Conservation (phyloP, 1,140 invertebrate genomes). For the Polyergus mexicanus region DNA sequence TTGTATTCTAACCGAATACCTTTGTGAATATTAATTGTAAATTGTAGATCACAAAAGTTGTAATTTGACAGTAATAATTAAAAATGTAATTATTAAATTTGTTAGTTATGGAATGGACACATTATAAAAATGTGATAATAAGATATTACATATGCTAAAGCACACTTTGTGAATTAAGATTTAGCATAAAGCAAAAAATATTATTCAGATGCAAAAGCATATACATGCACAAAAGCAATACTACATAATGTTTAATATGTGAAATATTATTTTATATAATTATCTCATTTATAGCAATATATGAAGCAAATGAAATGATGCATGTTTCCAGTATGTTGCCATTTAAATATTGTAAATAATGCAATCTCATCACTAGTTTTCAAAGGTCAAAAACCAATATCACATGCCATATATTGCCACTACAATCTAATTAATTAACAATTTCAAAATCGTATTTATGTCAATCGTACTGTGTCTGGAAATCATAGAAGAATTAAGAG, state of each 20-base stretch:
- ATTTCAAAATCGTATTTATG: background rate
- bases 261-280: slow-evolving; percentile 25
- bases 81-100: slow-evolving; percentile 23
- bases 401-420: slow-evolving; percentile 7
- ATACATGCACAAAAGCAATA: slow-evolving; percentile 30
- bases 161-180: slow-evolving; percentile 11
- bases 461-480: slow-evolving; percentile 18
- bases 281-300: slow-evolving; percentile 1
- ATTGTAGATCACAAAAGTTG: slow-evolving; percentile 14
- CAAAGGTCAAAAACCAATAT: slow-evolving; percentile 3
- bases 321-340: background rate
- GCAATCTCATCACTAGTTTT: background rate
- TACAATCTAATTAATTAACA: slow-evolving; percentile 5
- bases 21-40: background rate
- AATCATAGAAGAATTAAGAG: slow-evolving; percentile 22
- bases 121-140: slow-evolving; percentile 22
- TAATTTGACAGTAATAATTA: slow-evolving; percentile 25
- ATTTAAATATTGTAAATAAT: slow-evolving; percentile 32
- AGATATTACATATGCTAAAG: slow-evolving; percentile 24
- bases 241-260: background rate
- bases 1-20: background rate
- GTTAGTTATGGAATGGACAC: slow-evolving; percentile 13
- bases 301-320: slow-evolving; percentile 39
- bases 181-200: slow-evolving; percentile 12
- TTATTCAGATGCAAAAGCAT: slow-evolving; percentile 55